Evolutionary conservation across 2,113 vertebrate genomes (phyloP), one percentile per base, ranked within the genome.

Genomic region (Thunnus thynnus): DNA sequence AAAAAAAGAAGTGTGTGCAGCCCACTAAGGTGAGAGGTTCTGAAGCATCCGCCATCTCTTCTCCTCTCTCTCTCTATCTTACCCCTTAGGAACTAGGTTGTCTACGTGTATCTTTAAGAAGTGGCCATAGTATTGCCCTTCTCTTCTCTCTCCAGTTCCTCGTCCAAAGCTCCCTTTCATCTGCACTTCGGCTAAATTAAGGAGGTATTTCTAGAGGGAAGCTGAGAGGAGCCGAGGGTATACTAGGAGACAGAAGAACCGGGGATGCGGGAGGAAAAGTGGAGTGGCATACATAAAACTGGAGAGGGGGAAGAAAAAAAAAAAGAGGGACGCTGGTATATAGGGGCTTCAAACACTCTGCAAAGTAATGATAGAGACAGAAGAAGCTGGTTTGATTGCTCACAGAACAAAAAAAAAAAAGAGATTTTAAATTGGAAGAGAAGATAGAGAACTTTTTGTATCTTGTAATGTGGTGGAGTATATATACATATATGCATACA

Each of bases 101-200:
- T 18, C 44, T 13, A 20, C 27, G 51, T 11, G 20, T 11, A 51
- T 50, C 22, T 78, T 58, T 32, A 8, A 67, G 44, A 57, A 20
- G 70, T n/a, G 46, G 48, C 47, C 32, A 36, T 0, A 4, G 18
- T 46, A 17, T 18, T 3, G 9, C 20, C 30, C 30, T 10, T 32
- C 55, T 51, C 78, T 5, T 36, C 20, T 48, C 52, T n/a, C 36
- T 63, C 63, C 12, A 46, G n/a, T 57, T 66, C 8, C 7, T 46
- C n/a, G 8, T n/a, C 32, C 46, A 41, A 27, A 22, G 77, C 65
- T 57, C n/a, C 54, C 75, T 87, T 92, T 78, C 72, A 89, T 87
- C 56, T 73, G 71, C 76, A 80, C 84, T 83, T 62, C 22, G 16
- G 12, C 20, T 32, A 62, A 85, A 85, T 67, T 22, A 66, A 87